A percentile compares a stretch with the other conserved stretches of the same genome.
phyloP scores from a whole-genome alignment of 2,888 invertebrate genomes.

The Stramonita haemastoma region DNA sequence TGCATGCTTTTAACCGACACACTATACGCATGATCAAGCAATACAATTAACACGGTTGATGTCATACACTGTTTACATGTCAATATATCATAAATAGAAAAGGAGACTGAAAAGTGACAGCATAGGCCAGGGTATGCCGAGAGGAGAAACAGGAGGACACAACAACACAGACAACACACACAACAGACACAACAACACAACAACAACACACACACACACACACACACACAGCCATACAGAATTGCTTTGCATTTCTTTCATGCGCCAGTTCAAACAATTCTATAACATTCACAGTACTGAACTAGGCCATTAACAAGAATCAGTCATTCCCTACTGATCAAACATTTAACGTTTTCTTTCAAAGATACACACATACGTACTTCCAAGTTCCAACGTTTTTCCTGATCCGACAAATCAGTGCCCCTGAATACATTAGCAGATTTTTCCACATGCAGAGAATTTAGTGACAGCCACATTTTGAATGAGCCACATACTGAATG shows the following conservation, averaged over 20 bases:
- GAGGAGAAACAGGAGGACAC: not conserved
- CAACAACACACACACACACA: too few relatives aligned
- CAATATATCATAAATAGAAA: not conserved
- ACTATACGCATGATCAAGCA: conserved; percentile 4
- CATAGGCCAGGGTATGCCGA: too few relatives aligned
- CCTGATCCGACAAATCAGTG: not conserved
- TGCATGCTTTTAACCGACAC: too few relatives aligned
- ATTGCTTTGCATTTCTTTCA: too few relatives aligned
- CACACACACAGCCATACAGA: not conserved
- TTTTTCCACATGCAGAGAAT: not conserved
- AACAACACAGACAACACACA: not conserved
- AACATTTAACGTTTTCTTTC: not conserved
- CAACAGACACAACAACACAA: not conserved
- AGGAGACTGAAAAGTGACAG: too few relatives aligned
- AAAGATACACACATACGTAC: not conserved
- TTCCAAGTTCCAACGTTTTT: not conserved
- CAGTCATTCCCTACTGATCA: not conserved
- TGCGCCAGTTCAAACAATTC: too few relatives aligned
- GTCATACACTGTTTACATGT: not conserved
- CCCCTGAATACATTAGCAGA: not conserved
- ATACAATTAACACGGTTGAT: too few relatives aligned
- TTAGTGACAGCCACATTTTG: too few relatives aligned
- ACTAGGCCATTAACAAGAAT: not conserved
- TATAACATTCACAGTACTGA: not conserved
- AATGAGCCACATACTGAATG: too few relatives aligned